These are phyloP conservation scores for Drosophila baimaii DNA, from an alignment of 1,140 invertebrate species.

Conservation along the genomic window DNA sequence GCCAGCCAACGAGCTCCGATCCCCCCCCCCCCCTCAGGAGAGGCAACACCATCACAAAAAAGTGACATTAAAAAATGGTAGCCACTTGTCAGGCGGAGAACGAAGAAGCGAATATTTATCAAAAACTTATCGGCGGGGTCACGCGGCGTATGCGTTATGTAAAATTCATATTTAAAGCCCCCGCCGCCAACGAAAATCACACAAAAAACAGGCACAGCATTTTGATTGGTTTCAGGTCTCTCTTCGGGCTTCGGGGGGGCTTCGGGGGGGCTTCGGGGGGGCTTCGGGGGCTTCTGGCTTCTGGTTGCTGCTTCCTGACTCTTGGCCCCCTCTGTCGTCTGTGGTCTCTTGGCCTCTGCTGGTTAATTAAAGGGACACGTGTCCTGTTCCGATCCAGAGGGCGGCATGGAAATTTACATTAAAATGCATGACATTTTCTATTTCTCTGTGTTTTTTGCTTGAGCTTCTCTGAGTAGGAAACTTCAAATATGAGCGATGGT, in stretches of 20 bases:
- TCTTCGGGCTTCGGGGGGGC: neutral
- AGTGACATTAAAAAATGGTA: conserved; percentile 81
- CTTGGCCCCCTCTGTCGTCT: neutral
- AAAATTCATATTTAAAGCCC: conserved; percentile 40
- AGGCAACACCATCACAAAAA: conserved; percentile 59
- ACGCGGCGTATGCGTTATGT: conserved; percentile 67
- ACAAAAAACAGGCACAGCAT: conserved; percentile 30
- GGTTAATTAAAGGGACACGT: conserved; percentile 47
- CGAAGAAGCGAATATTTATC: conserved; percentile 43
- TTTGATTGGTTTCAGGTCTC: conserved; percentile 35
- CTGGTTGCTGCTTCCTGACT: neutral
- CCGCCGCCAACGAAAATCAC: conserved; percentile 5
- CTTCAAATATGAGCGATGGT: conserved; percentile 30
- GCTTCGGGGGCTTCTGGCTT: neutral
- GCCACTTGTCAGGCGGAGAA: conserved; percentile 65
- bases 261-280: no score
- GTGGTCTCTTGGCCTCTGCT: neutral
- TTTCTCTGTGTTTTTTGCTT: conserved; percentile 7
- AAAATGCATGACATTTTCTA: conserved; percentile 51
- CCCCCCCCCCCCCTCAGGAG: neutral
- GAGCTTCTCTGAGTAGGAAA: neutral
- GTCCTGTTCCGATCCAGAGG: conserved; percentile 1
- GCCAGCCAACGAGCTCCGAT: neutral
- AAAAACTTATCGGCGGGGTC: conserved; percentile 63
- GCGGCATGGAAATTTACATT: conserved; percentile 29